phyloP scores from a whole-genome alignment of 2,797 vertebrate species.

The Eleutherodactylus coqui region DNA sequence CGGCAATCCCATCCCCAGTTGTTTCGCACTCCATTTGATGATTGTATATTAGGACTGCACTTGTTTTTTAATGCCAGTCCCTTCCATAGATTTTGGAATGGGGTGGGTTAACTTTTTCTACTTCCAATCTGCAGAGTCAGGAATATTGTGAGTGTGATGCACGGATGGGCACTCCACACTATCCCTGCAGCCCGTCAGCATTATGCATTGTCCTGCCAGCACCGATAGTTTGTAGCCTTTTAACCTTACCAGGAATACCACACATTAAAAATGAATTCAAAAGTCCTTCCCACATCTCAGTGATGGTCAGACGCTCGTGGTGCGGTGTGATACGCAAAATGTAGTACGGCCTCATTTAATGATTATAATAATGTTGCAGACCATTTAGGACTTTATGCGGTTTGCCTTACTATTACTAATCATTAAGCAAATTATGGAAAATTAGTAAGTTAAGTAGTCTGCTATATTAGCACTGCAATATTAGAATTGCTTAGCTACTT shows the following conservation, averaged over 20 bases:
- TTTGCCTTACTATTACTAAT: not conserved
- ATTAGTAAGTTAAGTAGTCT: not conserved
- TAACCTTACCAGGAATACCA: conserved; percentile 21
- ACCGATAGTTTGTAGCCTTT: conserved; percentile 27
- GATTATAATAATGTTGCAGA: not conserved
- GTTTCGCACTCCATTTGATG: conserved; percentile 20
- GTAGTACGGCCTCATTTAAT: not conserved
- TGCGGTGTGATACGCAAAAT: not conserved
- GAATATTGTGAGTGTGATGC: conserved; percentile 32
- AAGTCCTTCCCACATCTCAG: not conserved
- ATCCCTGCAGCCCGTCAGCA: conserved; percentile 37
- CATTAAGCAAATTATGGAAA: not conserved
- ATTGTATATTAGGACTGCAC: not conserved
- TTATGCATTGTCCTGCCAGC: conserved; percentile 44
- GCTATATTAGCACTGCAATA: not conserved
- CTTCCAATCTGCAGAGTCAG: conserved; percentile 20
- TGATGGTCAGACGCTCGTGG: not conserved
- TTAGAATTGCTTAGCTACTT: not conserved
- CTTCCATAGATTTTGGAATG: not conserved
- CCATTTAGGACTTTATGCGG: not conserved
- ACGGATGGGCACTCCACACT: conserved; percentile 10
- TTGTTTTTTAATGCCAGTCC: not conserved
- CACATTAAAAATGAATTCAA: not conserved
- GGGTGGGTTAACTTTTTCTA: conserved; percentile 8
- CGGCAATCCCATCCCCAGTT: conserved; percentile 1